phyloP scores from a whole-genome alignment of 2,888 invertebrate species.

The Apamea epomidion region DNA sequence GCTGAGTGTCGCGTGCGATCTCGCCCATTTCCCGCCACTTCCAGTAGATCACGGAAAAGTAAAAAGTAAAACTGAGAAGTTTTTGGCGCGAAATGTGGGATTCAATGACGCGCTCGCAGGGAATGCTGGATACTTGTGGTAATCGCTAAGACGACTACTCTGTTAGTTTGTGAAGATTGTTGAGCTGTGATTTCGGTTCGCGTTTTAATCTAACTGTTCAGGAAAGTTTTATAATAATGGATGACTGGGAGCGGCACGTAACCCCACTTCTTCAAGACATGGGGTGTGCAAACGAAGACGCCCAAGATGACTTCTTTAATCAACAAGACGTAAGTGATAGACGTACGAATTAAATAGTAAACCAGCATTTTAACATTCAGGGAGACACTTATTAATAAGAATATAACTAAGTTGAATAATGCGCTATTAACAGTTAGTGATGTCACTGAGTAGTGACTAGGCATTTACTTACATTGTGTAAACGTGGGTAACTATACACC shows the following conservation, averaged over 20 bases:
- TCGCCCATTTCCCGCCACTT: slow-evolving; percentile 86
- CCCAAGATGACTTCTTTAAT: slow-evolving; percentile 91
- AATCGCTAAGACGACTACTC: slow-evolving; percentile 77
- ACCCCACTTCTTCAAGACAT: slow-evolving; percentile 91
- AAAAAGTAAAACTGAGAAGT: slow-evolving; percentile 76
- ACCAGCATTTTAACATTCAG: slow-evolving; percentile 1
- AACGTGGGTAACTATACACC: neutral
- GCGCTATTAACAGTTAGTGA: neutral
- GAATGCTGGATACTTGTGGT: slow-evolving; percentile 76
- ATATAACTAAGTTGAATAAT: neutral
- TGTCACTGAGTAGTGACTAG: neutral
- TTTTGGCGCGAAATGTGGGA: slow-evolving; percentile 88
- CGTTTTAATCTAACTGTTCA: slow-evolving; percentile 72
- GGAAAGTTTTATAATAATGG: slow-evolving; percentile 84
- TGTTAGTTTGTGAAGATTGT: slow-evolving; percentile 81
- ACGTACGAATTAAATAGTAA: slow-evolving; percentile 44
- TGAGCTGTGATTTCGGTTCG: slow-evolving; percentile 81
- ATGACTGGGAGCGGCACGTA: slow-evolving; percentile 91
- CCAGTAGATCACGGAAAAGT: slow-evolving; percentile 77
- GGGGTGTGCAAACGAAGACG: slow-evolving; percentile 89
- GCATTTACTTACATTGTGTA: neutral
- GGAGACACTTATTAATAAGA: neutral
- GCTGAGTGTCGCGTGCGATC: slow-evolving; percentile 86
- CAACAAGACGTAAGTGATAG: slow-evolving; percentile 90
- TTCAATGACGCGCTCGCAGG: slow-evolving; percentile 64